phyloP scores from a whole-genome alignment of 2,113 vertebrate genomes.

The Pandion haliaetus region DNA sequence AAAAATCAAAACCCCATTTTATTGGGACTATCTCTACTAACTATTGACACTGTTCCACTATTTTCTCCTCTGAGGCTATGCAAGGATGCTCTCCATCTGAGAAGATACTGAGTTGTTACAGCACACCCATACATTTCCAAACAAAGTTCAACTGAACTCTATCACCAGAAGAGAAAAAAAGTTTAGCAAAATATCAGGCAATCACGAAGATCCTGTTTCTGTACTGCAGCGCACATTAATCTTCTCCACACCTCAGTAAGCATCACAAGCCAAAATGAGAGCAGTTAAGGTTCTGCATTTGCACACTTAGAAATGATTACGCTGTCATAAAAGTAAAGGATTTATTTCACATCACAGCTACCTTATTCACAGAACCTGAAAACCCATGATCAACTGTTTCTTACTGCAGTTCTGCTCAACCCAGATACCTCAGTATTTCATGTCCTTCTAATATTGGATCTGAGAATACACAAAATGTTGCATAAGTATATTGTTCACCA shows the following conservation, averaged over 20 bases:
- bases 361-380: not conserved
- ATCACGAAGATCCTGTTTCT: not conserved
- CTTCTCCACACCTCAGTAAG: not conserved
- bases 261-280: not conserved
- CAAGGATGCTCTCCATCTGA: accelerated
- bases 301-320: not conserved
- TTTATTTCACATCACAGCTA: not conserved
- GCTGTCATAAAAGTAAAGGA: not conserved
- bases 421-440: not conserved
- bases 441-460: not conserved
- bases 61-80: not conserved
- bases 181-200: not conserved
- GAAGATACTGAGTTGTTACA: not conserved
- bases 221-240: not conserved
- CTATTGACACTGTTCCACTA: not conserved
- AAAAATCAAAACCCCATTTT: not conserved
- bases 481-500: not conserved
- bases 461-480: not conserved
- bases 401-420: not conserved
- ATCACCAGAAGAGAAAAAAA: not conserved
- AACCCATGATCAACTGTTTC: not conserved
- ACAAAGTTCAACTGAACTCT: not conserved
- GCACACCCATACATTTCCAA: not conserved
- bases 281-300: not conserved
- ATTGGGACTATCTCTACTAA: not conserved